Conservation (phyloP, 35 echinoderm and acorn worm genomes). For the Heliocidaris erythrogramma region DNA sequence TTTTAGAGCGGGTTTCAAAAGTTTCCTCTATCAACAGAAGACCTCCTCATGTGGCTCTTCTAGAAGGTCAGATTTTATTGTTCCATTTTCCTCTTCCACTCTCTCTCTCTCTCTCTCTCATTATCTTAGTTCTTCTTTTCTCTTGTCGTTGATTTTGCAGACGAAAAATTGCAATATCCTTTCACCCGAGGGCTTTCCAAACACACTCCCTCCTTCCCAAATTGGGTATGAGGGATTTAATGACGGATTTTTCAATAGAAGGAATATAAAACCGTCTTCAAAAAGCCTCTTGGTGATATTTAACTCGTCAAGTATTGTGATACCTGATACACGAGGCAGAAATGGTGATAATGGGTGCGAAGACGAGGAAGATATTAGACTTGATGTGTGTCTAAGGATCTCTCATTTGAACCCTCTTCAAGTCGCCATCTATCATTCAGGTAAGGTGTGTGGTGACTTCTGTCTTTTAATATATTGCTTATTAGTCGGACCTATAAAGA, state of each 20-base stretch:
- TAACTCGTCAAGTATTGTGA: no score
- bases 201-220: not conserved
- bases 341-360: no score
- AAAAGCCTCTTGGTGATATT: no score
- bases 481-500: no score
- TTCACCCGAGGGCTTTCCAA: not conserved
- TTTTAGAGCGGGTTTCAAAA: not conserved
- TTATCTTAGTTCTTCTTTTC: not conserved
- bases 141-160: not conserved
- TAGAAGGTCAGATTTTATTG: not conserved
- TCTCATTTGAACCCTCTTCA: no score
- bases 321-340: no score
- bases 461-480: no score
- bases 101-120: not conserved
- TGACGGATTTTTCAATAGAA: not conserved
- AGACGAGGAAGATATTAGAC: no score
- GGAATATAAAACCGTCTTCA: no score
- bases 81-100: not conserved
- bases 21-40: not conserved
- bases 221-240: not conserved
- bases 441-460: no score
- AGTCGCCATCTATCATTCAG: no score
- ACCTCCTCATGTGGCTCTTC: not conserved
- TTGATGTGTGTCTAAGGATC: no score
- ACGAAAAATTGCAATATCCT: not conserved